These are phyloP conservation scores for Teleiodes luculella DNA, from an alignment of 2,888 invertebrate genomes.

Conservation along the genomic window DNA sequence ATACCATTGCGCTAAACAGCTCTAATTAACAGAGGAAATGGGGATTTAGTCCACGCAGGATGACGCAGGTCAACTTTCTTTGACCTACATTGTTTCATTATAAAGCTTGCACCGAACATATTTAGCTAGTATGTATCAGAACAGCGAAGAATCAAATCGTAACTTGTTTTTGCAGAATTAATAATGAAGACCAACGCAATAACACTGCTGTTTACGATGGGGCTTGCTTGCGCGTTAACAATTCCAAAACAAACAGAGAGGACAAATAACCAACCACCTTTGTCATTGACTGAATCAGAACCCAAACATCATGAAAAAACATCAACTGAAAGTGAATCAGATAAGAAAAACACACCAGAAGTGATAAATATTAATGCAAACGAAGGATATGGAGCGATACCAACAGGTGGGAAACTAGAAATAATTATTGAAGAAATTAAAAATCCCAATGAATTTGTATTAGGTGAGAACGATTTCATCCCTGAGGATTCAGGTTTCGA, in stretches of 20 bases:
- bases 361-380: slow-evolving; percentile 19
- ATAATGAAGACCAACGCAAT: slow-evolving; percentile 49
- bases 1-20: neutral
- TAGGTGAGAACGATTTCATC: slow-evolving; percentile 21
- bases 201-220: slow-evolving; percentile 42
- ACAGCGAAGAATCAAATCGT: neutral
- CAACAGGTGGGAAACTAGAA: slow-evolving; percentile 32
- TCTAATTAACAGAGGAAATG: slow-evolving; percentile 15
- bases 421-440: slow-evolving; percentile 48
- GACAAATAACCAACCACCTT: slow-evolving; percentile 29
- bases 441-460: slow-evolving; percentile 18
- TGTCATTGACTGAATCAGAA: slow-evolving; percentile 38
- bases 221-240: slow-evolving; percentile 41
- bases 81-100: slow-evolving; percentile 55
- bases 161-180: slow-evolving; percentile 42
- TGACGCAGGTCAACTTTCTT: slow-evolving; percentile 51
- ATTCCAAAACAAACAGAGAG: slow-evolving; percentile 39
- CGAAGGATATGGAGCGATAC: slow-evolving; percentile 16
- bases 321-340: slow-evolving; percentile 34
- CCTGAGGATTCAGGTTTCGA: slow-evolving; percentile 21
- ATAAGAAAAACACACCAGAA: slow-evolving; percentile 35
- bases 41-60: neutral
- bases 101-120: slow-evolving; percentile 30
- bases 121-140: neutral
- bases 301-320: slow-evolving; percentile 34